phyloP scores from a whole-genome alignment of 2,113 vertebrate species.

The Emydura subglobosa region DNA sequence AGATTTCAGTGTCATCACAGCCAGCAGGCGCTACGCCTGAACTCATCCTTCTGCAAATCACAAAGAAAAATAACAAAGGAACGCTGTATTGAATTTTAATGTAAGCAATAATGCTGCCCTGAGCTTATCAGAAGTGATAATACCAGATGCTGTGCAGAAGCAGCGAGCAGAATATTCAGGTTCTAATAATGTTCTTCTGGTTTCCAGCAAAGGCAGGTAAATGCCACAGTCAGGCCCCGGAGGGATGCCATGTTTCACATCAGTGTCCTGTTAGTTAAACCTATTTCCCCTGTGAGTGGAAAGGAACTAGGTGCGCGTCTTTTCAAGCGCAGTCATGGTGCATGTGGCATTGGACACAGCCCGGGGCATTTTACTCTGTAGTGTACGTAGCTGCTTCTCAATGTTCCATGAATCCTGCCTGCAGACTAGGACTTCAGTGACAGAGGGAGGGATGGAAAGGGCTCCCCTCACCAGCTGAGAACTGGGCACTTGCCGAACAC shows the following conservation, averaged over 20 bases:
- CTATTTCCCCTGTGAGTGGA: neutral
- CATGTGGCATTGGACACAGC: neutral
- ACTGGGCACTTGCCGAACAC: neutral
- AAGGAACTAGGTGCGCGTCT: neutral
- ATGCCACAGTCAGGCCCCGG: neutral
- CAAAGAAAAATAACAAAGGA: neutral
- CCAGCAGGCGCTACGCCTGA: neutral
- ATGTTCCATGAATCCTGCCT: neutral
- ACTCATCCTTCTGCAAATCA: neutral
- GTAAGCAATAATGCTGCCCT: neutral
- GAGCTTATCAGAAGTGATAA: neutral
- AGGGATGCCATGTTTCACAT: neutral
- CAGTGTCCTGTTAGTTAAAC: neutral
- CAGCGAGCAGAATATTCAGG: neutral
- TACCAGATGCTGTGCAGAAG: neutral
- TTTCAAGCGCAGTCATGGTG: neutral
- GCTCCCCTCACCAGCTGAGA: neutral
- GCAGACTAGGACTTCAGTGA: neutral
- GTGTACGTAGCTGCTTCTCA: neutral
- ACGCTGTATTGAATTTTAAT: neutral
- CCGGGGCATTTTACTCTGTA: neutral
- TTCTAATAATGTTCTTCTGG: rapidly evolving
- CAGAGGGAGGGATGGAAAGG: neutral
- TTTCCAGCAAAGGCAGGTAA: neutral
- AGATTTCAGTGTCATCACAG: neutral